Evolutionary conservation across 2,113 vertebrate genomes (phyloP), one percentile per base, ranked within the genome.

Genomic region (Microtus montanus): DNA sequence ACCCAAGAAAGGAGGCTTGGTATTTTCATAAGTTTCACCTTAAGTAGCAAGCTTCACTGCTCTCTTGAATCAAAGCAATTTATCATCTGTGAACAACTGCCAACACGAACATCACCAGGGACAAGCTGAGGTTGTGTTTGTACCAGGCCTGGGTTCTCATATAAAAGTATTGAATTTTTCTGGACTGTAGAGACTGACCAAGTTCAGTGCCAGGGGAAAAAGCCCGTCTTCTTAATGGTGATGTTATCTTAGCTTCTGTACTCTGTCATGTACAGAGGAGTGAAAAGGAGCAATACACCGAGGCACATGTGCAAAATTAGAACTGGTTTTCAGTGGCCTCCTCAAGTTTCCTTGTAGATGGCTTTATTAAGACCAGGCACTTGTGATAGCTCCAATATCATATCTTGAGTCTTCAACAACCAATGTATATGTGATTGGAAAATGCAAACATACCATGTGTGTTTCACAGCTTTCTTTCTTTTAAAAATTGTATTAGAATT

Each of bases 31-130:
- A 95, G 83, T 92, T 96, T 95, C 92, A 92, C 85, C 92, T 91
- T 97, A 95, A 95, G 75, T 41, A 96, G 83, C 74, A 92, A 82
- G 44, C 95, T 66, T 80, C 20, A 84, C 82, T 94, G 92, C 64
- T 94, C 90, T 94, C 70, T 68, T 83, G 95, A 97, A 97, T 96
- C 95, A 97, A 98, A 96, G 96, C 92, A 96, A 98, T 98, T 97
- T 93, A 97, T 98, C 97, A 97, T 93, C 95, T 92, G 84, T 78
- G 96, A 97, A 92, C 92, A 95, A 95, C 86, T 96, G 97, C 95
- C 96, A 96, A 77, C 30, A 6, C 63, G 35, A 95, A 1, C 86
- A 88, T 93, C 96, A 88, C 96, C 49, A 47, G 97, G 93, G 96
- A 97, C 83, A 80, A 52, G 28, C 68, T 1, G 47, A 92, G 93